These are phyloP conservation scores for Neotoma lepida DNA, from an alignment of 2,113 vertebrate species.

Conservation along the genomic window DNA sequence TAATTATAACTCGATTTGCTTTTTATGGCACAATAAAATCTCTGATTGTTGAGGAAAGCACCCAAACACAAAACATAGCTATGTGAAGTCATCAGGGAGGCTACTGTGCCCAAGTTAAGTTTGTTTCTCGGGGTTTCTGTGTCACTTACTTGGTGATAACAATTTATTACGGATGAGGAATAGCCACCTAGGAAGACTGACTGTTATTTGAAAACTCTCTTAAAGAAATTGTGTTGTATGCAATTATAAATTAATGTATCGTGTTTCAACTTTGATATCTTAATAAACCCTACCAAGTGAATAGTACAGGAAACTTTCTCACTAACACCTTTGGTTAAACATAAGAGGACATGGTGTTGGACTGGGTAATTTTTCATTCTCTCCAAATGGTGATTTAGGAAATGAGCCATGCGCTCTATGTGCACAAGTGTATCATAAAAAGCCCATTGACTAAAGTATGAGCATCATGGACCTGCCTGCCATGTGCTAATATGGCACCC, in stretches of 20 bases:
- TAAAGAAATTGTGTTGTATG: constrained; percentile 16
- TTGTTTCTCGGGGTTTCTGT: constrained; percentile 21
- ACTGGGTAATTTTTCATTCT: constrained; percentile 70
- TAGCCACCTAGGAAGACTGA: neutral
- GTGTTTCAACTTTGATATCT: constrained; percentile 36
- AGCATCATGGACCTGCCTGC: constrained; percentile 82
- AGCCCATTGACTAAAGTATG: constrained; percentile 83
- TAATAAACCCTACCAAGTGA: constrained; percentile 58
- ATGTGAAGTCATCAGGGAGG: neutral
- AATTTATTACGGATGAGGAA: constrained; percentile 14
- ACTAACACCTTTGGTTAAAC: constrained; percentile 74
- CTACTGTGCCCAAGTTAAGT: neutral
- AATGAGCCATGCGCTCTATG: constrained; percentile 64
- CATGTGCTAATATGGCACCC: constrained; percentile 76
- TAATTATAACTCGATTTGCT: constrained; percentile 4
- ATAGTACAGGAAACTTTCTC: constrained; percentile 57
- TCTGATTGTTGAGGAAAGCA: constrained; percentile 45
- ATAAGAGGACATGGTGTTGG: constrained; percentile 64
- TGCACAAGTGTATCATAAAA: constrained; percentile 81
- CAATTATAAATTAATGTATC: constrained; percentile 42
- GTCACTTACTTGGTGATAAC: constrained; percentile 19
- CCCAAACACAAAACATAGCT: neutral
- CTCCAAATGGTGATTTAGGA: constrained; percentile 72
- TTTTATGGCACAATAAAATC: neutral
- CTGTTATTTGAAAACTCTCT: neutral